Evolutionary conservation across 2,888 invertebrate species (phyloP).

Genomic region (Pandemis corylana): DNA sequence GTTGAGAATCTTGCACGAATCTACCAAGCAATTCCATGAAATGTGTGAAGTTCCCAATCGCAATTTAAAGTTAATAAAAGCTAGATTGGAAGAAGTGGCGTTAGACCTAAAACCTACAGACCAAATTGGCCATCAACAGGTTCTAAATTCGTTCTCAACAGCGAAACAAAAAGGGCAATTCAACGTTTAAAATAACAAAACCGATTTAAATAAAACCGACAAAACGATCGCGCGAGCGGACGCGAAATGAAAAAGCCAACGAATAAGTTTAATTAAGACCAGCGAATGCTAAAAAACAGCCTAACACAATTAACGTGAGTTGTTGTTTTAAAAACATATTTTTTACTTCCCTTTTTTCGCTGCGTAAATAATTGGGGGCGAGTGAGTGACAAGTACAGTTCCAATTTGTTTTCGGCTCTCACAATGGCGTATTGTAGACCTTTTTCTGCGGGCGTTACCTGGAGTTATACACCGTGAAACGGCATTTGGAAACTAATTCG

Average conservation of each 20-base stretch:
- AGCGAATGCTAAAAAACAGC: conserved; percentile 16
- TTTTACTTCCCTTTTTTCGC: conserved; percentile 24
- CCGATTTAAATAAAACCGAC: neutral
- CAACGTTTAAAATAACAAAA: conserved; percentile 13
- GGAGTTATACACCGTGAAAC: neutral
- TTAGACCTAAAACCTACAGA: neutral
- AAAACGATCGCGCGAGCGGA: neutral
- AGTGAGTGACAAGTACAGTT: conserved; percentile 28
- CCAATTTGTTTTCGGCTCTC: conserved; percentile 25
- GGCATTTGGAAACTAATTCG: neutral
- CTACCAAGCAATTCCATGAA: no score
- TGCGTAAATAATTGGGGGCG: conserved; percentile 26
- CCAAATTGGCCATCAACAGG: neutral
- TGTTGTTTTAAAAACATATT: conserved; percentile 27
- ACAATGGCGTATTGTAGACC: conserved; percentile 21
- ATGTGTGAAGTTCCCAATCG: no score
- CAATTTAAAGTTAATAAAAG: no score
- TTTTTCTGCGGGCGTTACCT: conserved; percentile 13
- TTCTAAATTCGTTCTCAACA: neutral
- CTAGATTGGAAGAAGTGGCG: no score
- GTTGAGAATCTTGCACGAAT: no score
- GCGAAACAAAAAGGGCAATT: conserved; percentile 5
- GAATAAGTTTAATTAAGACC: conserved; percentile 25
- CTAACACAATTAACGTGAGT: conserved; percentile 24
- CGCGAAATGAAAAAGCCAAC: conserved; percentile 5